These are phyloP conservation scores for Drosophila pseudoananassae DNA, from an alignment of 1,140 invertebrate species.

Conservation along the genomic window DNA sequence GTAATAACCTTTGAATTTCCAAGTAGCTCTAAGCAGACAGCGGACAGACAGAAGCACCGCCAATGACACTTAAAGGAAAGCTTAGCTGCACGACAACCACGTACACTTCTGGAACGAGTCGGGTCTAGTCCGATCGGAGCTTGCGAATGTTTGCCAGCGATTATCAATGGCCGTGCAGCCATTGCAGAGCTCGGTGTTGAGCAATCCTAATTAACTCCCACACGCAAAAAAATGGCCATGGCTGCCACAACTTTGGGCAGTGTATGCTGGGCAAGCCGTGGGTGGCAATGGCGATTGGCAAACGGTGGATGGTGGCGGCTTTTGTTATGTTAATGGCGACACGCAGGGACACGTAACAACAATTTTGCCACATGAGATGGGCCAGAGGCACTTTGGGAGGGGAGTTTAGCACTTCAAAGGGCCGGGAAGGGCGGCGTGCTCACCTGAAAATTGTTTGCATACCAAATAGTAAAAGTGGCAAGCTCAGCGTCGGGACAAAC, in stretches of 20 bases:
- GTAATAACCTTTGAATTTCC: conserved; percentile 82
- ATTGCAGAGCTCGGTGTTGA: not conserved
- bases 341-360: conserved; percentile 68
- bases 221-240: not conserved
- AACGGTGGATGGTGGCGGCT: conserved; percentile 31
- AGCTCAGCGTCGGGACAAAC: conserved; percentile 40
- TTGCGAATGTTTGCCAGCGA: no score
- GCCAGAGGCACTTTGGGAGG: conserved; percentile 41
- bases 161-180: no score
- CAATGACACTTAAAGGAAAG: conserved; percentile 58
- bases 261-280: conserved; percentile 10
- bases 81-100: conserved; percentile 54
- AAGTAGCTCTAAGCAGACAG: conserved; percentile 60
- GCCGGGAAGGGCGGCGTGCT: conserved; percentile 14
- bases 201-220: not conserved
- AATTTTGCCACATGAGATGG: conserved; percentile 63
- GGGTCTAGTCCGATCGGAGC: not conserved
- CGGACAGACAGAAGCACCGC: conserved; percentile 28
- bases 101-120: not conserved
- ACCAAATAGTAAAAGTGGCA: conserved; percentile 77
- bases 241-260: not conserved
- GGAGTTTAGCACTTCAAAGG: conserved; percentile 66
- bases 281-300: conserved; percentile 10
- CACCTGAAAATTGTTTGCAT: conserved; percentile 67
- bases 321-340: conserved; percentile 81